phyloP scores from a whole-genome alignment of 2,797 vertebrate genomes.

The Aythya fuligula region DNA sequence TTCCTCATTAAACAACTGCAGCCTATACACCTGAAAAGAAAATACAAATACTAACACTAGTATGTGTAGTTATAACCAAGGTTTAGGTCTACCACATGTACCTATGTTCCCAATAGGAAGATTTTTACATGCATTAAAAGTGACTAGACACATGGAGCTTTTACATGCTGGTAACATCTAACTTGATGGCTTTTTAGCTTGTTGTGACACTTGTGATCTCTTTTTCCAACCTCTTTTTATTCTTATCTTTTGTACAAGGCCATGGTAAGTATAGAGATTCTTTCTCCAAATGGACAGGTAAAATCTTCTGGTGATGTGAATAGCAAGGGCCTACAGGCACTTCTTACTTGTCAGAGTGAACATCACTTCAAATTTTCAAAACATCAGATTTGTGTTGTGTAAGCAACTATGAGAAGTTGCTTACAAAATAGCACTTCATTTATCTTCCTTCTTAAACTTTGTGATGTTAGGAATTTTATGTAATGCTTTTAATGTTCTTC shows the following conservation, averaged over 20 bases:
- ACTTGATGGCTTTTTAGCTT: slow-evolving; percentile 4
- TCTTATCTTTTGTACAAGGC: not conserved
- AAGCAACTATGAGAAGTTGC: not conserved
- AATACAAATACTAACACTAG: not conserved
- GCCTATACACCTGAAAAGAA: not conserved
- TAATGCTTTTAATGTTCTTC: not conserved
- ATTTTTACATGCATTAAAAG: not conserved
- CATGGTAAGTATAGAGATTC: slow-evolving; percentile 3
- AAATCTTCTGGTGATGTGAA: not conserved
- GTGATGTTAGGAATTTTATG: not conserved
- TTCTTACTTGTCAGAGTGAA: not conserved
- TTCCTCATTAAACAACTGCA: not conserved
- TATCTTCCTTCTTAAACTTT: not conserved
- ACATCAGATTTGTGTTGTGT: not conserved
- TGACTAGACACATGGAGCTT: not conserved
- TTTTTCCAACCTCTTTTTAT: not conserved
- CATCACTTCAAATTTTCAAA: slow-evolving; percentile 4
- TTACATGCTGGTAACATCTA: not conserved
- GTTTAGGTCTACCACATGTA: not conserved
- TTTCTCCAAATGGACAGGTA: not conserved
- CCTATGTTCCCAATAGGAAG: not conserved
- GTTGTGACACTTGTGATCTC: not conserved
- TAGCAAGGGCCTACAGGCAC: not conserved
- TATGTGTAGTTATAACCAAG: not conserved
- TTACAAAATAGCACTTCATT: not conserved